Evolutionary conservation across 2,888 invertebrate genomes (phyloP).

Genomic region (Dicranocentrus wangi): DNA sequence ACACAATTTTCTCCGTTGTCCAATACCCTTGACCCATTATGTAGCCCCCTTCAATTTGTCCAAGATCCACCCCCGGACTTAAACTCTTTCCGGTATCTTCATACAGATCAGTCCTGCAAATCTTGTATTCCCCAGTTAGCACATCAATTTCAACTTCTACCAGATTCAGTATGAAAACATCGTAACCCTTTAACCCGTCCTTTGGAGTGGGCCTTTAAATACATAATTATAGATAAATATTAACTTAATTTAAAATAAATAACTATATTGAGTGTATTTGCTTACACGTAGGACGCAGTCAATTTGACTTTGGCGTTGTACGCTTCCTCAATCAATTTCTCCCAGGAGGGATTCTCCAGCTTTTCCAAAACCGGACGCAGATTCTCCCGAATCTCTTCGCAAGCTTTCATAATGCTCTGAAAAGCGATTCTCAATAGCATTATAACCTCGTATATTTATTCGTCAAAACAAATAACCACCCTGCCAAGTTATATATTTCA

Average conservation of each 20-base stretch:
- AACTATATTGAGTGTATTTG: background rate
- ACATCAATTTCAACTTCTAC: slow-evolving; percentile 81
- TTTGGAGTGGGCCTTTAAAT: slow-evolving; percentile 57
- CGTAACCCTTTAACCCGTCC: slow-evolving; percentile 73
- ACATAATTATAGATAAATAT: background rate
- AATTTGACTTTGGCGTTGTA: slow-evolving; percentile 57
- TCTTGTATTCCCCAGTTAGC: slow-evolving; percentile 79
- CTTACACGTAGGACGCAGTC: slow-evolving; percentile 68
- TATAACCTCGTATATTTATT: background rate
- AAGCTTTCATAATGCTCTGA: slow-evolving; percentile 74
- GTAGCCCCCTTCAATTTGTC: slow-evolving; percentile 76
- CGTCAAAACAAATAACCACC: background rate
- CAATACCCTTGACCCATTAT: slow-evolving; percentile 76
- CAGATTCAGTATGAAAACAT: slow-evolving; percentile 74
- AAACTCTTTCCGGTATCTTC: slow-evolving; percentile 73
- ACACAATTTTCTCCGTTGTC: slow-evolving; percentile 75
- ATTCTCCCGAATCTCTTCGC: slow-evolving; percentile 74
- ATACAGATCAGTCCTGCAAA: slow-evolving; percentile 69
- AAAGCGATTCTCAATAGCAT: background rate
- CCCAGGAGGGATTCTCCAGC: slow-evolving; percentile 71
- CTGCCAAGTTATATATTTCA: background rate
- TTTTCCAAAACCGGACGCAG: slow-evolving; percentile 74
- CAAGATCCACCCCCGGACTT: slow-evolving; percentile 75
- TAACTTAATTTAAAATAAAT: background rate
- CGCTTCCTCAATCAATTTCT: slow-evolving; percentile 67